These are phyloP conservation scores for Amphiura filiformis DNA, from an alignment of 35 echinoderm and acorn worm genomes.

Conservation along the genomic window DNA sequence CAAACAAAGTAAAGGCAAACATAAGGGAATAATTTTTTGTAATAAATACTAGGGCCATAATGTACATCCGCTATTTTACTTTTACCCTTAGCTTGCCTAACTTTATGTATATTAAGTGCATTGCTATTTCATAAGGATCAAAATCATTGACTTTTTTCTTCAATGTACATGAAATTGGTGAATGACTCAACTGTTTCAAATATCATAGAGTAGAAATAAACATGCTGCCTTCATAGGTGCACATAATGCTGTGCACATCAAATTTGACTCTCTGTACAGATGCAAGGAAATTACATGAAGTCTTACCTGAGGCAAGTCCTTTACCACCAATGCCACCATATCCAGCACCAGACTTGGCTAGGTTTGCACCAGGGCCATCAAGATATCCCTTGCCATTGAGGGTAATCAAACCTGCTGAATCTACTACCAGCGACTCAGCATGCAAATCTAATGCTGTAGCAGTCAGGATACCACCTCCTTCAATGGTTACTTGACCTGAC, in stretches of 20 bases:
- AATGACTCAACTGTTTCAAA: too few relatives aligned
- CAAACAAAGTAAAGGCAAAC: background rate
- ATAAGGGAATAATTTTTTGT: background rate
- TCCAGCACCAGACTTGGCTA: conserved; percentile 52
- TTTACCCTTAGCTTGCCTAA: background rate
- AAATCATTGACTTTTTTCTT: too few relatives aligned
- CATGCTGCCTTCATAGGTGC: too few relatives aligned
- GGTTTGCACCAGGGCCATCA: conserved; percentile 48
- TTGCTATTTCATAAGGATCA: too few relatives aligned
- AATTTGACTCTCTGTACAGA: too few relatives aligned
- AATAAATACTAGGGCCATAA: background rate
- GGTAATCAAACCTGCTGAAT: conserved; percentile 52
- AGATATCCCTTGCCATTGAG: conserved; percentile 45
- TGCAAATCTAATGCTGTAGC: conserved; percentile 47
- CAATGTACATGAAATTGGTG: too few relatives aligned
- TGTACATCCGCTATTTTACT: background rate
- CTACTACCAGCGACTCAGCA: conserved; percentile 56
- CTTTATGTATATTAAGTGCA: background rate
- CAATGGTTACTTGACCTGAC: conserved; percentile 64
- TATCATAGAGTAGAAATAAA: too few relatives aligned
- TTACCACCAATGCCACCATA: conserved; percentile 72
- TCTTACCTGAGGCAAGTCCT: conserved; percentile 47
- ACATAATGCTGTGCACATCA: too few relatives aligned
- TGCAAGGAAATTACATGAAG: too few relatives aligned
- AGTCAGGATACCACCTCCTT: conserved; percentile 67